Evolutionary conservation across 2,113 vertebrate genomes (phyloP).

Genomic region (crab-eating macaque (Macaca fascicularis)): DNA sequence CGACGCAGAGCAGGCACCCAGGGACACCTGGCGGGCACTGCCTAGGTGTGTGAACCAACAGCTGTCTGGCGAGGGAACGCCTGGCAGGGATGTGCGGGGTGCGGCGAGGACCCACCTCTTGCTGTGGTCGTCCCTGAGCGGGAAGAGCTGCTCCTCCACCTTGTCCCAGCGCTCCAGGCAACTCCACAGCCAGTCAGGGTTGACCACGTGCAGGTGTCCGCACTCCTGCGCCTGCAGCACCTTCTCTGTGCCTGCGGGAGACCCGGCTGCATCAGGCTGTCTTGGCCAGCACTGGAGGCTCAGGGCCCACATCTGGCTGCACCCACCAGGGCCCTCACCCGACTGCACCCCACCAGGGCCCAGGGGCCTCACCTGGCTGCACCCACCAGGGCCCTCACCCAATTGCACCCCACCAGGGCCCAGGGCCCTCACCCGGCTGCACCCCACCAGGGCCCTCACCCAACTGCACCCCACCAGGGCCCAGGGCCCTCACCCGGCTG

Average conservation of each 20-base stretch:
- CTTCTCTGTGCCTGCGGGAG: conserved; percentile 94
- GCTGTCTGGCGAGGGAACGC: rapidly evolving
- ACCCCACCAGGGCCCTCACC: no score
- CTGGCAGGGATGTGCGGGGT: background rate
- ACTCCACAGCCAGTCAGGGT: conserved; percentile 98
- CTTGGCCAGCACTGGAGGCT: no score
- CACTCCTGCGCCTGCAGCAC: conserved; percentile 94
- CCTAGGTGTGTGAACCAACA: no score
- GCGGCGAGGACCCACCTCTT: conserved; percentile 84
- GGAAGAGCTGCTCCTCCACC: conserved; percentile 96
- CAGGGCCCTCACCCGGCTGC: no score
- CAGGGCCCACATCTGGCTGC: no score
- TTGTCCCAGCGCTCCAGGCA: conserved; percentile 98
- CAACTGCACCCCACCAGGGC: rapidly evolving
- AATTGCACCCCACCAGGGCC: rapidly evolving
- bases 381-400: no score
- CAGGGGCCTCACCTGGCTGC: no score
- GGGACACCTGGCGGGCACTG: no score
- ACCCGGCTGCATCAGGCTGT: background rate
- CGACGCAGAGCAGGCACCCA: no score
- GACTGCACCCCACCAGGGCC: no score
- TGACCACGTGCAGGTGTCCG: conserved; percentile 93
- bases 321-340: no score
- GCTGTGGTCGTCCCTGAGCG: conserved; percentile 91
- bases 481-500: no score